Conservation (phyloP, 2,888 invertebrate species). For the Drosophila ochracea region DNA sequence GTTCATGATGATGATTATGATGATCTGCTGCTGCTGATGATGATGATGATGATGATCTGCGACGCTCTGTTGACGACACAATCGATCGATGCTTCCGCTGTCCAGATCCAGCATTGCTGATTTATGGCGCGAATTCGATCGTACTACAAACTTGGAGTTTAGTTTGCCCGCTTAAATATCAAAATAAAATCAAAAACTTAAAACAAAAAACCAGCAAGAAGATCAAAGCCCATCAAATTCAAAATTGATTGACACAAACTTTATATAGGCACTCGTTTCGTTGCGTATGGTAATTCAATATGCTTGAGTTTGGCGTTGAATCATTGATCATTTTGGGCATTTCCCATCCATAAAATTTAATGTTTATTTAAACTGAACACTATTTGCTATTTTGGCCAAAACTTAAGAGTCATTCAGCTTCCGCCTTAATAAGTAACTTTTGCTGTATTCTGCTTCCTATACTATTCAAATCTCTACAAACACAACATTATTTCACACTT, state of each 20-base stretch:
- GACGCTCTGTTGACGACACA: constrained; percentile 43
- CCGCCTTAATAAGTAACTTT: constrained; percentile 21
- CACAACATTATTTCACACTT: constrained; percentile 25
- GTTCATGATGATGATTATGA: constrained; percentile 30
- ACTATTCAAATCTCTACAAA: neutral
- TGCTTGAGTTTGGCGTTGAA: constrained; percentile 35
- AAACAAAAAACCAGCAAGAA: constrained; percentile 7
- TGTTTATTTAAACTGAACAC: constrained; percentile 16
- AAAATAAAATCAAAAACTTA: constrained; percentile 11
- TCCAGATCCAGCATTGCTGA: constrained; percentile 38
- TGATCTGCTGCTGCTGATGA: constrained; percentile 31
- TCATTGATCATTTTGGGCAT: constrained; percentile 64
- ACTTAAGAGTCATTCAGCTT: constrained; percentile 34
- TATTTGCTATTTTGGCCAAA: constrained; percentile 26
- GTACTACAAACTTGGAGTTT: constrained; percentile 26
- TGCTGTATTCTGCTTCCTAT: neutral
- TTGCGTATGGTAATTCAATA: constrained; percentile 61
- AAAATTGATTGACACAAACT: constrained; percentile 24
- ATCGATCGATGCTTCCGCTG: constrained; percentile 66
- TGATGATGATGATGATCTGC: constrained; percentile 34
- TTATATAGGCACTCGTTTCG: constrained; percentile 3
- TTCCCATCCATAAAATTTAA: constrained; percentile 49
- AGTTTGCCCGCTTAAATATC: constrained; percentile 30
- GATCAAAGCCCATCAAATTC: constrained; percentile 64
- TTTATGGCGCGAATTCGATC: constrained; percentile 63